phyloP scores from a whole-genome alignment of 2,797 vertebrate genomes.

The Sebastes dallii region DNA sequence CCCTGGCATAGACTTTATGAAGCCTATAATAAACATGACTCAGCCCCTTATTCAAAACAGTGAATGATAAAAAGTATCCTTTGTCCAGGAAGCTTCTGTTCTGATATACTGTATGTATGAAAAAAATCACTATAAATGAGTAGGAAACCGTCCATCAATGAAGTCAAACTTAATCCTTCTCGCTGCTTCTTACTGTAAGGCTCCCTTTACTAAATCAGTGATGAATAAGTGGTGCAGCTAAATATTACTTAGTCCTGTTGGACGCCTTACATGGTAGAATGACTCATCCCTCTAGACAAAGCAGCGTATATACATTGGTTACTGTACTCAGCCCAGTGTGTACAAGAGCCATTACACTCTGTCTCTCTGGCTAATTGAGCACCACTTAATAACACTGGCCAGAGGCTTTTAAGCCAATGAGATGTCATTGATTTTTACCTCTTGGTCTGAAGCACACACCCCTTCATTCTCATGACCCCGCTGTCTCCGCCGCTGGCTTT shows the following conservation, averaged over 20 bases:
- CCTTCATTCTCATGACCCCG: slow-evolving; percentile 47
- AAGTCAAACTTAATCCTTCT: not conserved
- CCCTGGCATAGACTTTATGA: not conserved
- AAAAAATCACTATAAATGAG: not conserved
- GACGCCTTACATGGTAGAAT: slow-evolving; percentile 7
- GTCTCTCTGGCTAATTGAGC: slow-evolving; percentile 73
- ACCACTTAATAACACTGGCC: slow-evolving; percentile 70
- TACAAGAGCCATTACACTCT: slow-evolving; percentile 44
- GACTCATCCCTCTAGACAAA: slow-evolving; percentile 42
- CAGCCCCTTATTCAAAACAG: not conserved
- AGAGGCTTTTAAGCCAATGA: slow-evolving; percentile 80
- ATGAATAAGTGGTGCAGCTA: slow-evolving; percentile 1
- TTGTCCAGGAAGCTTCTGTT: not conserved
- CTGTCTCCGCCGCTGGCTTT: slow-evolving; percentile 47
- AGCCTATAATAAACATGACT: not conserved
- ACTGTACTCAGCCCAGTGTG: slow-evolving; percentile 33
- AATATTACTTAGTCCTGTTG: slow-evolving; percentile 2
- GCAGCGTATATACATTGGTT: slow-evolving; percentile 33
- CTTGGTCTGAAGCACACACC: slow-evolving; percentile 43
- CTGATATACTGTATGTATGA: not conserved
- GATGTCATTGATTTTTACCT: slow-evolving; percentile 78
- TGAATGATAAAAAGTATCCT: not conserved
- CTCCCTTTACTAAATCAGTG: not conserved
- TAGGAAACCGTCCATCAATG: not conserved
- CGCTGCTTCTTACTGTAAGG: not conserved